Evolutionary conservation across 2,888 invertebrate species (phyloP), one percentile per base, ranked within the genome.

Genomic region (Eurytoma californica): DNA sequence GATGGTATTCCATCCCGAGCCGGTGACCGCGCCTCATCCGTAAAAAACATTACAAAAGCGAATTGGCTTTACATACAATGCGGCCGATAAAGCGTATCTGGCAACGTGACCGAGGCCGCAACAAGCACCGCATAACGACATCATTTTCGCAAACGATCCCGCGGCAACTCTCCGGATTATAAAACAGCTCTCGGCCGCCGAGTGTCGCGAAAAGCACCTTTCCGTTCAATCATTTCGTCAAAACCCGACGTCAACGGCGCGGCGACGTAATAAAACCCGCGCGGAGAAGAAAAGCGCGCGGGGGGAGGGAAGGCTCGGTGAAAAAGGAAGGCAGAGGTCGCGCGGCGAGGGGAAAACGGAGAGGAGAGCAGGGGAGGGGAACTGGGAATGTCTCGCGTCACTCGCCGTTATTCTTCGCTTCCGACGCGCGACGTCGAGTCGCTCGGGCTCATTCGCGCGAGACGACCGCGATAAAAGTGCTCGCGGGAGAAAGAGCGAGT

Each of bases 381-480:
- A 12, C 4, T 7, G 65, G 51, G 51, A 65, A 65, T 55, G 68
- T 39, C 65, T 65, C 65, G 65, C 51, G 72, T 61, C 53, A 63
- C 66, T 74, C 57, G 66, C 66, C 74, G 74, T 74, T 74, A 74
- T 68, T 75, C 68, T 61, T 68, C 53, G 75, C 68, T 75, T 73
- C 65, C 65, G 63, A 65, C 65, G 55, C 63, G 30, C 16, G 51
- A 30, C 55, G 55, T 18, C 72, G 61, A 24, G 20, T 51, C 67
- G 28, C 24, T 24, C 9, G 16, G 49, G 72, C 28, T 61, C 72
- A 72, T 72, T 72, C 49, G 72, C 72, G 61, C 72, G 72, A 49
- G 61, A 60, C 77, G 57, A 65, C 63, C 70, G 63, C 76, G 68
- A 76, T 77, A 77, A 77, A 77, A 77, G 77, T 51, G 77, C 65